Evolutionary conservation across 2,888 invertebrate species (phyloP).

Genomic region (Phorcus lineatus): DNA sequence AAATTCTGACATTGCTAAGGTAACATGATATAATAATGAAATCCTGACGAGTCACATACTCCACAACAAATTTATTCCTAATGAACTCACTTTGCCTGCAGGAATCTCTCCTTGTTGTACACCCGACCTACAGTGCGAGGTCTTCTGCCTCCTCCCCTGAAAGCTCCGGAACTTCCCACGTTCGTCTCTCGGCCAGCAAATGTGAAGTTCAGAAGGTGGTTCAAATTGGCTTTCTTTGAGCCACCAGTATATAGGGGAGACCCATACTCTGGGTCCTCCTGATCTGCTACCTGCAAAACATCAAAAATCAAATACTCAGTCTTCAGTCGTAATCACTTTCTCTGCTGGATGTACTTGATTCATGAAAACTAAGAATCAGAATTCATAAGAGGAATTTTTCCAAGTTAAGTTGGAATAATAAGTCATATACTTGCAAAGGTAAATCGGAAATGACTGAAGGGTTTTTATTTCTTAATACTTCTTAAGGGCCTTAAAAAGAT

Average conservation of each 20-base stretch:
- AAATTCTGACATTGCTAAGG: no score
- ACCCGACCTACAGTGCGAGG: conserved; percentile 74
- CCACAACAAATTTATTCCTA: no score
- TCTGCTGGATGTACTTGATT: no score
- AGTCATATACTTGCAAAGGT: no score
- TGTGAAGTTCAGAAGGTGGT: conserved; percentile 94
- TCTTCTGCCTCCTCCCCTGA: conserved; percentile 40
- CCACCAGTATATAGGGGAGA: conserved; percentile 86
- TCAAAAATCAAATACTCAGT: background rate
- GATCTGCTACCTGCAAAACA: conserved; percentile 59
- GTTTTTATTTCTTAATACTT: no score
- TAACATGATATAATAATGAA: no score
- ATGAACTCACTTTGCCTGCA: conserved; percentile 95
- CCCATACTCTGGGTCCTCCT: conserved; percentile 81
- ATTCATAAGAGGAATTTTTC: no score
- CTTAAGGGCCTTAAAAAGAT: no score
- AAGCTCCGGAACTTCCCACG: conserved; percentile 30
- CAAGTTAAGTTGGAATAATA: no score
- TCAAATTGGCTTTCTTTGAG: conserved; percentile 87
- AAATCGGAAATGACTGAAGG: no score
- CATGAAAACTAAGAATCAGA: no score
- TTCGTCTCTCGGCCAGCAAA: conserved; percentile 81
- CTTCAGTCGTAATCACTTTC: background rate
- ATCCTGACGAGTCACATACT: no score
- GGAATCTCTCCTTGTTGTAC: conserved; percentile 94